A percentile compares a stretch with the other conserved stretches of the same genome.
These are phyloP conservation scores for Imbricaverruca yamaguchii DNA, from an alignment of 2,888 invertebrate species.

Conservation along the genomic window DNA sequence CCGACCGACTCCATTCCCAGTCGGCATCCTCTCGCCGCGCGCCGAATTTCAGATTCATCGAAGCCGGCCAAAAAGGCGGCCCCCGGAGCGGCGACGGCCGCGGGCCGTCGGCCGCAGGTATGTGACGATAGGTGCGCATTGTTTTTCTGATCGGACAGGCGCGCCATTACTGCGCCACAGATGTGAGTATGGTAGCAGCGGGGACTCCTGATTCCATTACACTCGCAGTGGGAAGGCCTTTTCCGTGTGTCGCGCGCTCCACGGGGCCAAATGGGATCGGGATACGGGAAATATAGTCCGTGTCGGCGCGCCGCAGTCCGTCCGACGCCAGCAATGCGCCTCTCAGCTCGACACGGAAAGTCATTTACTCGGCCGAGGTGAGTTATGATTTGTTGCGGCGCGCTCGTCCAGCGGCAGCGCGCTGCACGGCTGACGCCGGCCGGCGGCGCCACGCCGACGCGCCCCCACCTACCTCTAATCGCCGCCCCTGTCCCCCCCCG, in stretches of 20 bases:
- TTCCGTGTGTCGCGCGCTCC: slow-evolving; percentile 16
- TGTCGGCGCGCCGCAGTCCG: not conserved
- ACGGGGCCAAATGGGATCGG: slow-evolving; percentile 16
- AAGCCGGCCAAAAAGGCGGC: not conserved
- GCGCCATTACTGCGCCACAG: slow-evolving; percentile 5
- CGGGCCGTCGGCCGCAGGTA: not conserved
- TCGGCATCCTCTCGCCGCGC: too few relatives aligned
- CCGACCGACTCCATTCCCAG: not conserved
- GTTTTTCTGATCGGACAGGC: not conserved
- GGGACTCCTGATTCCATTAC: slow-evolving; percentile 19
- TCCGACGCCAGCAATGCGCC: not conserved
- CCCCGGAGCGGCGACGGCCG: not conserved
- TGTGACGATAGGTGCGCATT: slow-evolving; percentile 10
- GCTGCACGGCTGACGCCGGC: not conserved
- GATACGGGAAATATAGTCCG: slow-evolving; percentile 9
- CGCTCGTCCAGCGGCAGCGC: not conserved
- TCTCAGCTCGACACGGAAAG: slow-evolving; percentile 3
- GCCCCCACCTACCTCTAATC: not conserved
- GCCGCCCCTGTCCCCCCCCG: not conserved
- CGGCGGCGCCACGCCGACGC: not conserved
- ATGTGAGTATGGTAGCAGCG: slow-evolving; percentile 16
- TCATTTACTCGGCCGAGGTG: not conserved
- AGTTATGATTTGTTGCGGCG: slow-evolving; percentile 7
- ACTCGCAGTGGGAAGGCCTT: slow-evolving; percentile 15
- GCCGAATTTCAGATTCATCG: slow-evolving; percentile 13